These are phyloP conservation scores for Gallinago media DNA, from an alignment of 2,113 vertebrate genomes.

Conservation along the genomic window DNA sequence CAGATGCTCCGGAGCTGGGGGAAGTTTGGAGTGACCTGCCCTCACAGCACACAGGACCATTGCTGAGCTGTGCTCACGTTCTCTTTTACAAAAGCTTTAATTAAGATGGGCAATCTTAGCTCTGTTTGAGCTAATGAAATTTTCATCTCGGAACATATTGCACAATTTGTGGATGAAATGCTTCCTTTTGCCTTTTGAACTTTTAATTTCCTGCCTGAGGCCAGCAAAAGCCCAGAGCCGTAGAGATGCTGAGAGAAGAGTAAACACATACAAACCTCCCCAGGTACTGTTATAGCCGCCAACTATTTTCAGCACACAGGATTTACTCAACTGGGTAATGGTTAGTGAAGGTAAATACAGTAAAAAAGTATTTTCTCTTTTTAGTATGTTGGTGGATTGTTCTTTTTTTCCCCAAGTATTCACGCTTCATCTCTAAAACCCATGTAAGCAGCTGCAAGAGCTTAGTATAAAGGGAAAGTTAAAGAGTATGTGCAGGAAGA, in stretches of 20 bases:
- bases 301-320: background rate
- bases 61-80: background rate
- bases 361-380: background rate
- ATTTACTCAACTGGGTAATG: background rate
- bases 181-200: background rate
- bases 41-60: background rate
- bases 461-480: background rate
- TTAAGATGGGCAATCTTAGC: background rate
- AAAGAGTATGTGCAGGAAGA: background rate
- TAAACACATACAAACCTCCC: background rate
- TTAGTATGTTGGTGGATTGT: background rate
- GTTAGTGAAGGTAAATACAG: background rate
- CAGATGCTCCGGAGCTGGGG: background rate
- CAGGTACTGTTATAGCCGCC: background rate
- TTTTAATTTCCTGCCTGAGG: background rate
- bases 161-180: background rate
- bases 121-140: background rate
- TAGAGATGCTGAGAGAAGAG: background rate
- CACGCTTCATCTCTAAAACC: background rate
- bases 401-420: background rate
- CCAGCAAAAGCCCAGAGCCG: background rate
- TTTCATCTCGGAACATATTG: background rate
- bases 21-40: background rate
- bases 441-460: background rate
- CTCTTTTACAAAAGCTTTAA: background rate